phyloP scores from a whole-genome alignment of 2,113 vertebrate species.

The Dipodomys stephensi region DNA sequence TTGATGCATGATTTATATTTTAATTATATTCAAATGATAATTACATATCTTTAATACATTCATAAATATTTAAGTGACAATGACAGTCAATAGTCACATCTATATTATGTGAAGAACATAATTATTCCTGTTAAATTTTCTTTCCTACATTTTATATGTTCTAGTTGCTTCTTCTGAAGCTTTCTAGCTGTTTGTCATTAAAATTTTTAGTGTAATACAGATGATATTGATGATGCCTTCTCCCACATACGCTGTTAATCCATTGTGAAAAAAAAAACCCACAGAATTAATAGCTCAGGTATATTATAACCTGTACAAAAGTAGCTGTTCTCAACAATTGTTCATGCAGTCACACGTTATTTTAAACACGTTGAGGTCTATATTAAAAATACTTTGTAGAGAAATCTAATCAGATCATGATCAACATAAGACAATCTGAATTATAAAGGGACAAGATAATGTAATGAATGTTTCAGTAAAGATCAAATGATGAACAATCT shows the following conservation, averaged over 20 bases:
- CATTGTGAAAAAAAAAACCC: background rate
- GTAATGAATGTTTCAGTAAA: constrained; percentile 7
- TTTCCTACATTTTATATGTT: background rate
- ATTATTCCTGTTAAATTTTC: background rate
- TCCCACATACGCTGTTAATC: background rate
- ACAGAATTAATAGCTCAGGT: constrained; percentile 5
- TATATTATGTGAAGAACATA: background rate
- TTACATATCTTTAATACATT: background rate
- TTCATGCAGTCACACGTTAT: background rate
- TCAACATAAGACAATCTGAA: constrained; percentile 10
- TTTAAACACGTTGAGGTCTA: background rate
- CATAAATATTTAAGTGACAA: background rate
- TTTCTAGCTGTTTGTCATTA: constrained; percentile 4
- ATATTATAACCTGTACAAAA: background rate
- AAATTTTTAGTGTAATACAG: background rate
- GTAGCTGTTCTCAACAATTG: background rate
- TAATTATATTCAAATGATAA: background rate
- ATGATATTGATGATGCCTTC: background rate
- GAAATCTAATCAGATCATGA: background rate
- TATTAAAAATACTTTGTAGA: background rate
- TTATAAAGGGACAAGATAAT: background rate
- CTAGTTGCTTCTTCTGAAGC: background rate
- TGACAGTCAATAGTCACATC: background rate
- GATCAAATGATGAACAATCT: constrained; percentile 37
- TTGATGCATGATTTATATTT: constrained; percentile 20